phyloP scores from a whole-genome alignment of 2,888 invertebrate species.

The Drosophila melanosoma region DNA sequence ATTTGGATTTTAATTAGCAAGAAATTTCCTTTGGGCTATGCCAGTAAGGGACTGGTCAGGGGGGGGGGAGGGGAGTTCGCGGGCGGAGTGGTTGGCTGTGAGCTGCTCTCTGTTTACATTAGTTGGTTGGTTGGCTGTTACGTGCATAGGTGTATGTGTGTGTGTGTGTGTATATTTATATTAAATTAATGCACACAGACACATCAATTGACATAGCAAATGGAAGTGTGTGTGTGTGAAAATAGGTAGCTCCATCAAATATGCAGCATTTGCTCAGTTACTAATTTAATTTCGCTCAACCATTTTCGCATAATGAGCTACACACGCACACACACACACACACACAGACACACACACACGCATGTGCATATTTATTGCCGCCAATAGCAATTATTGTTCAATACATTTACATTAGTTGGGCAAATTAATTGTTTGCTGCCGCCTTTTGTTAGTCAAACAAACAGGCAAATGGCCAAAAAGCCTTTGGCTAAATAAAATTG shows the following conservation, averaged over 20 bases:
- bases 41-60: slow-evolving; percentile 39
- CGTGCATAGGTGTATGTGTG: slow-evolving; percentile 33
- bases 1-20: slow-evolving; percentile 79
- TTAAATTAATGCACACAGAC: slow-evolving; percentile 66
- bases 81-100: neutral
- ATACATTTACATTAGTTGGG: slow-evolving; percentile 36
- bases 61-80: neutral
- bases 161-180: slow-evolving; percentile 61
- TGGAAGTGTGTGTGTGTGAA: neutral
- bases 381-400: slow-evolving; percentile 35
- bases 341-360: neutral
- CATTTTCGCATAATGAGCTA: slow-evolving; percentile 50
- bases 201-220: slow-evolving; percentile 24
- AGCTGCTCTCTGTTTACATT: slow-evolving; percentile 64
- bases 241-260: slow-evolving; percentile 59
- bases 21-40: slow-evolving; percentile 76
- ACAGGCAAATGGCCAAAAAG: slow-evolving; percentile 25
- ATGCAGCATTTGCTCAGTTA: slow-evolving; percentile 75
- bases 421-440: slow-evolving; percentile 39
- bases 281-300: slow-evolving; percentile 67
- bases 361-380: neutral
- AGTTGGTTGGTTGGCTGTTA: slow-evolving; percentile 42
- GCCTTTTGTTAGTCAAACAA: slow-evolving; percentile 9
- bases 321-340: slow-evolving; percentile 1
- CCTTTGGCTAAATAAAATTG: slow-evolving; percentile 32